Evolutionary conservation across 2,113 vertebrate species (phyloP).

Genomic region (Coptodon bakossiorum): DNA sequence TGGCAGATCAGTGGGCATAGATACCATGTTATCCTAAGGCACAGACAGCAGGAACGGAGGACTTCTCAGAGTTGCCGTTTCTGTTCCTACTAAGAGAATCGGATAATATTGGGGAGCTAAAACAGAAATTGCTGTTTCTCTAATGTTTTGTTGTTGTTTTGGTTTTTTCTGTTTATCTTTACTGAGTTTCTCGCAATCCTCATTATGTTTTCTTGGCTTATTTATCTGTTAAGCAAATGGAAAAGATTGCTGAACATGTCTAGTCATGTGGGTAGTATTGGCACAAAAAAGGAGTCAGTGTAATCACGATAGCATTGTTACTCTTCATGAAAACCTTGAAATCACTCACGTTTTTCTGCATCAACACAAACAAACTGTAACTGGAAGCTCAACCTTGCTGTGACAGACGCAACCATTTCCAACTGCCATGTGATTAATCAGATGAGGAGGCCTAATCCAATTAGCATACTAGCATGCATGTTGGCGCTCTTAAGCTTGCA

Average conservation of each 20-base stretch:
- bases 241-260: neutral
- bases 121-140: neutral
- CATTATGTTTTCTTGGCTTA: neutral
- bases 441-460: slow-evolving; percentile 57
- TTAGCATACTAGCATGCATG: slow-evolving; percentile 29
- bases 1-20: neutral
- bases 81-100: neutral
- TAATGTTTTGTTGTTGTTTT: neutral
- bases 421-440: slow-evolving; percentile 47
- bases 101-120: neutral
- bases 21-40: neutral
- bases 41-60: neutral
- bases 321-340: neutral
- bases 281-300: neutral
- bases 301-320: neutral
- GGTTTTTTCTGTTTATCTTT: neutral
- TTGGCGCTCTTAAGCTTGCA: slow-evolving; percentile 33
- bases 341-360: neutral
- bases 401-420: neutral
- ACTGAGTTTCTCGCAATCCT: neutral
- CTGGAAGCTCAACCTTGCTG: neutral
- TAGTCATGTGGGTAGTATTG: neutral
- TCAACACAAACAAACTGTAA: neutral
- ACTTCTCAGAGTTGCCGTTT: neutral
- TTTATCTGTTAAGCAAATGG: neutral